Conservation (phyloP, 2,797 vertebrate genomes). For the Cossypha niveicapilla region DNA sequence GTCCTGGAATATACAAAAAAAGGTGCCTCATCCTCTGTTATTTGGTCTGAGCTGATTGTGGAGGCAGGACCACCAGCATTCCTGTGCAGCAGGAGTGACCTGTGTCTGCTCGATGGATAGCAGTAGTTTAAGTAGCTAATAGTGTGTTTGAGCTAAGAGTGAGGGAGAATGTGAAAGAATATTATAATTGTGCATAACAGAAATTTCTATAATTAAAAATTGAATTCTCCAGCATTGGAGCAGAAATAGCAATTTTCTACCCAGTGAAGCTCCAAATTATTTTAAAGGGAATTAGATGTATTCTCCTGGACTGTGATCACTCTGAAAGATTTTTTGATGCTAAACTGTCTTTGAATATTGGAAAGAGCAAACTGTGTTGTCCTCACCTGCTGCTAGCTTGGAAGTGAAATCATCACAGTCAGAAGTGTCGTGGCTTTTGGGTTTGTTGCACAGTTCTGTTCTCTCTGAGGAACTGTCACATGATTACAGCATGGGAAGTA, state of each 20-base stretch:
- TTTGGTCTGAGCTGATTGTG: neutral
- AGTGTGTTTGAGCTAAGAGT: constrained; percentile 13
- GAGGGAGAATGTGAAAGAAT: constrained; percentile 29
- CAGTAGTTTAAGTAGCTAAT: constrained; percentile 30
- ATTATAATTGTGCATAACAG: constrained; percentile 50
- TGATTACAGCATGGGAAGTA: neutral
- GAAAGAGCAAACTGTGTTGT: neutral
- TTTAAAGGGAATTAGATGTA: constrained; percentile 48
- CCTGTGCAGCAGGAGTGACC: neutral
- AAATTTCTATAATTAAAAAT: constrained; percentile 61
- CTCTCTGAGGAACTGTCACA: neutral
- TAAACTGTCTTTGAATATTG: constrained; percentile 1
- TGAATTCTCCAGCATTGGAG: constrained; percentile 54
- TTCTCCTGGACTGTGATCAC: constrained; percentile 36
- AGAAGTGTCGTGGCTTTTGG: neutral
- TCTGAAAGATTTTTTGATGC: constrained; percentile 16
- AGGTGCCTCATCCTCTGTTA: neutral
- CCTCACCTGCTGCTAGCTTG: neutral
- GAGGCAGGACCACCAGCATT: neutral
- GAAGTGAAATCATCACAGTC: neutral
- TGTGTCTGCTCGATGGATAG: neutral
- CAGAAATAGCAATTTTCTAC: constrained; percentile 68
- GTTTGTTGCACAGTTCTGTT: neutral
- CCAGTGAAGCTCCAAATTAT: constrained; percentile 66
- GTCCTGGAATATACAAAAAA: neutral